Conservation (phyloP, 1,140 invertebrate genomes). For the Spodoptera frugiperda region DNA sequence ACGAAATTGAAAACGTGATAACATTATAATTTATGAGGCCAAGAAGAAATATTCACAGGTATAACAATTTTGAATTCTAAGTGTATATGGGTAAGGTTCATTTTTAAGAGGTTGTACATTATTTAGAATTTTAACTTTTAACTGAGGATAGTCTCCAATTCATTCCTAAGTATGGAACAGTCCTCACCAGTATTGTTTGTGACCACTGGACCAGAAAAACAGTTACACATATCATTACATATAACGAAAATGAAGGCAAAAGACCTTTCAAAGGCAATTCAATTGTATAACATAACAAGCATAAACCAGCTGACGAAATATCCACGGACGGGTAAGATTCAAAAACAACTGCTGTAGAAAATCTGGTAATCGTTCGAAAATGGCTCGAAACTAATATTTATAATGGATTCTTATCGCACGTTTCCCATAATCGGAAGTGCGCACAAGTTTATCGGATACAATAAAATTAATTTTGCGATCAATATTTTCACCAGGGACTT, state of each 20-base stretch:
- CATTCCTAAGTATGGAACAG: too few relatives aligned
- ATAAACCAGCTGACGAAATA: conserved; percentile 21
- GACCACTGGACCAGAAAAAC: neutral
- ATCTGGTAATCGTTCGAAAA: conserved; percentile 20
- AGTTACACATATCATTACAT: neutral
- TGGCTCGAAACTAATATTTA: conserved; percentile 15
- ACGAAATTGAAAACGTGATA: conserved; percentile 8
- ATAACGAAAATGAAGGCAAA: neutral
- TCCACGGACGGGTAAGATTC: conserved; percentile 2
- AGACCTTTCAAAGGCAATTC: neutral
- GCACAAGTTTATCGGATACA: neutral
- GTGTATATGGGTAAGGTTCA: too few relatives aligned
- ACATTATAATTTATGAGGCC: neutral
- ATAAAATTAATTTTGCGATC: too few relatives aligned
- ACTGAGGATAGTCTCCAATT: too few relatives aligned
- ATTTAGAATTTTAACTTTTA: too few relatives aligned
- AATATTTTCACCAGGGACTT: too few relatives aligned
- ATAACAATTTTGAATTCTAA: too few relatives aligned
- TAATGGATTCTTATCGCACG: conserved; percentile 15
- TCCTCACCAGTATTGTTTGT: too few relatives aligned
- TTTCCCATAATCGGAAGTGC: conserved; percentile 4
- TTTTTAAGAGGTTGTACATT: too few relatives aligned
- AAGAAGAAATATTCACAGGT: neutral
- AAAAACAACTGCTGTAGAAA: conserved; percentile 28
- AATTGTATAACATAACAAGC: conserved; percentile 26